These are phyloP conservation scores for Aplocera efformata DNA, from an alignment of 2,888 invertebrate genomes.

Conservation along the genomic window DNA sequence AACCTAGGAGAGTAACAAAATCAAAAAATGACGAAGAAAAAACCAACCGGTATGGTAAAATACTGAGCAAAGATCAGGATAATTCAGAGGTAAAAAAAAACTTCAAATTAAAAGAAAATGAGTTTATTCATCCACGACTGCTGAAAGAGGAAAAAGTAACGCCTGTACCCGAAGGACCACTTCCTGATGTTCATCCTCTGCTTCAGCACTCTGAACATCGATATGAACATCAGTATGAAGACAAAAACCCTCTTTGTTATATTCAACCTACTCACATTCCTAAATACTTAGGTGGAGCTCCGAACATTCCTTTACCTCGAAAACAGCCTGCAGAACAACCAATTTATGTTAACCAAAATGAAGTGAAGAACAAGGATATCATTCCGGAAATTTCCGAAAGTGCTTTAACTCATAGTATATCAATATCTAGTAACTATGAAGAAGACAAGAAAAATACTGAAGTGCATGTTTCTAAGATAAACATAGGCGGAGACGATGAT, in stretches of 20 bases:
- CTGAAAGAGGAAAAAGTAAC: conserved; percentile 75
- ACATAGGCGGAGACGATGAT: conserved; percentile 65
- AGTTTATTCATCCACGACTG: conserved; percentile 71
- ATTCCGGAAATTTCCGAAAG: conserved; percentile 62
- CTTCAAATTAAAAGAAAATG: conserved; percentile 80
- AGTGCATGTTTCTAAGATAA: conserved; percentile 80
- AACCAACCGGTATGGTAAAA: conserved; percentile 65
- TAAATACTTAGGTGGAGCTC: conserved; percentile 80
- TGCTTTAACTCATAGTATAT: conserved; percentile 68
- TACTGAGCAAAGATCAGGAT: conserved; percentile 62
- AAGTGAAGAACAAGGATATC: conserved; percentile 52
- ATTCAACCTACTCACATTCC: conserved; percentile 82
- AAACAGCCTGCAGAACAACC: conserved; percentile 66
- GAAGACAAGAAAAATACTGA: conserved; percentile 63
- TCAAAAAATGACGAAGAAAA: conserved; percentile 57
- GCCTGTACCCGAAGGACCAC: conserved; percentile 67
- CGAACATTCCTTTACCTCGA: conserved; percentile 63
- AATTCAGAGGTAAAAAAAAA: conserved; percentile 76
- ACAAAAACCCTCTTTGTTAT: conserved; percentile 73
- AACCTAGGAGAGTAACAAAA: conserved; percentile 70
- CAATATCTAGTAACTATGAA: conserved; percentile 69
- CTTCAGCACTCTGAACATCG: conserved; percentile 89
- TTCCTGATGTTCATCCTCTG: conserved; percentile 82
- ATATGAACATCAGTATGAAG: conserved; percentile 83
- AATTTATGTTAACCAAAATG: conserved; percentile 73